phyloP scores from a whole-genome alignment of 2,797 vertebrate genomes.

The Gymnothorax javanicus region DNA sequence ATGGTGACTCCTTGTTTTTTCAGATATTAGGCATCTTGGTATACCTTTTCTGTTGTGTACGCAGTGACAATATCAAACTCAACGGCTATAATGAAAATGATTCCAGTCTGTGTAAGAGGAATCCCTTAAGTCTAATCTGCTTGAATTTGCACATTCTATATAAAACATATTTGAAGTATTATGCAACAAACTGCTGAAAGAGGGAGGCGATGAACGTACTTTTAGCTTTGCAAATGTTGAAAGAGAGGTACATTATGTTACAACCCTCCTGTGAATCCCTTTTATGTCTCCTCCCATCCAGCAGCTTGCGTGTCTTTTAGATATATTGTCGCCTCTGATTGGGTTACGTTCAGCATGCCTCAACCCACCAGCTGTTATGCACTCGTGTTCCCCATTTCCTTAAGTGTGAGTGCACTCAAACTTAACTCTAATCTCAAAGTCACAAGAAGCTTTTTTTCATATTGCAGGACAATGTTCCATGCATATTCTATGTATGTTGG shows the following conservation, averaged over 20 bases:
- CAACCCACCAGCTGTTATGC: too few relatives aligned
- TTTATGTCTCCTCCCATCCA: too few relatives aligned
- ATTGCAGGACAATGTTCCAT: too few relatives aligned
- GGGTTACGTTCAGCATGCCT: too few relatives aligned
- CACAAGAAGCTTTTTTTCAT: too few relatives aligned
- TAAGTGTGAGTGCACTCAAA: too few relatives aligned
- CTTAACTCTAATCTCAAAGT: too few relatives aligned
- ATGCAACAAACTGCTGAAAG: background rate
- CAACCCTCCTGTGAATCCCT: too few relatives aligned
- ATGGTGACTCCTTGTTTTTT: slow-evolving; percentile 49
- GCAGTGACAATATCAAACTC: slow-evolving; percentile 27
- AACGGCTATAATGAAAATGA: slow-evolving; percentile 12
- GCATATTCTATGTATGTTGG: too few relatives aligned
- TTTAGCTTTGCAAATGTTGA: background rate
- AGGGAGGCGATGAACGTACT: background rate
- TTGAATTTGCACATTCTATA: background rate
- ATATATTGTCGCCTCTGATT: too few relatives aligned
- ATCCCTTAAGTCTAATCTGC: background rate
- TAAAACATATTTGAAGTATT: background rate
- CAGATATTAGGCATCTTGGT: slow-evolving; percentile 30
- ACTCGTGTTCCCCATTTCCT: too few relatives aligned
- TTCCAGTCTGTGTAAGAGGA: background rate
- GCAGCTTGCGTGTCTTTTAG: too few relatives aligned
- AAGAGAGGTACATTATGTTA: background rate
- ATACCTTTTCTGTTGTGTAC: slow-evolving; percentile 28